phyloP scores from a whole-genome alignment of 2,113 vertebrate genomes.

The Vidua macroura region DNA sequence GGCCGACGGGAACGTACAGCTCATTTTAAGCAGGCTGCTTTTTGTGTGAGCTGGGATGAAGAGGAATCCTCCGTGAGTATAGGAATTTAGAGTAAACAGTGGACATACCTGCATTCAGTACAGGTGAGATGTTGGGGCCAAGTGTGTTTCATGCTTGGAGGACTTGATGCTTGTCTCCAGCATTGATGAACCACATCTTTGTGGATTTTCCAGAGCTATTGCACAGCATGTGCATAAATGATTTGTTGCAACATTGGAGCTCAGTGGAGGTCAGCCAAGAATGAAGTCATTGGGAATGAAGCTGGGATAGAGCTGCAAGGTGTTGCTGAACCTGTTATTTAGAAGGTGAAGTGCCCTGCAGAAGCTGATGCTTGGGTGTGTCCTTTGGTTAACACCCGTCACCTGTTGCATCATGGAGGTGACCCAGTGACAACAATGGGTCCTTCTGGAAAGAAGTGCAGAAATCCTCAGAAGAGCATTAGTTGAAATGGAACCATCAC shows the following conservation, averaged over 20 bases:
- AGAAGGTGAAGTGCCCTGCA: background rate
- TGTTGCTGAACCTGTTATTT: slow-evolving; percentile 1
- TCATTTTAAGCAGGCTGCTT: background rate
- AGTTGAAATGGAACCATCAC: background rate
- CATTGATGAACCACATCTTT: accelerated
- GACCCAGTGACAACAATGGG: background rate
- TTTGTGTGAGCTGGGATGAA: background rate
- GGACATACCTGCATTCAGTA: background rate
- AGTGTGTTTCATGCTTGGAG: background rate
- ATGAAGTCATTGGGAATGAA: background rate
- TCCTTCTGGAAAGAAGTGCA: background rate
- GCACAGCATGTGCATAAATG: background rate
- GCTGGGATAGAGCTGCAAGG: background rate
- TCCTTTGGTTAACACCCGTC: background rate
- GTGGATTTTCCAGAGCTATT: background rate
- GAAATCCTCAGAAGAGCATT: background rate
- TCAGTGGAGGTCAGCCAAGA: background rate
- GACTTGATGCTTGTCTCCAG: background rate
- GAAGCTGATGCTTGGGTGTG: background rate
- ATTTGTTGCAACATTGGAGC: background rate
- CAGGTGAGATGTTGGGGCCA: background rate
- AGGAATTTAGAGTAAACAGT: background rate
- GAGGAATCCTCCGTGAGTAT: background rate
- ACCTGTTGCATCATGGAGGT: background rate
- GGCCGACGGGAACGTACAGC: background rate